Conservation (phyloP, 1,140 invertebrate species). For the Drosophila cardini region DNA sequence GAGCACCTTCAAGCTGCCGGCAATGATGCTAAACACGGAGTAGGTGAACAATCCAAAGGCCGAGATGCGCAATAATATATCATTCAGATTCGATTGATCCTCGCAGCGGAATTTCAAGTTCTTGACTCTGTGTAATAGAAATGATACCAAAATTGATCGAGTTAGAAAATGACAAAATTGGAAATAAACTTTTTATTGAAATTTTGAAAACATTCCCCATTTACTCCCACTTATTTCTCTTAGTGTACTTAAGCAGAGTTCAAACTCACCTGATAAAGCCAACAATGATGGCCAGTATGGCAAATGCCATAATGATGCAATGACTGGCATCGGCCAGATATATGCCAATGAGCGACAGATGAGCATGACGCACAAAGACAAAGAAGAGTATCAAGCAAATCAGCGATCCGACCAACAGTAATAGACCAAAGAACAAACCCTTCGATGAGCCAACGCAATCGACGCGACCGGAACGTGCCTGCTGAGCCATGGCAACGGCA, state of each 20-base stretch:
- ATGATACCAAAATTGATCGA: not conserved
- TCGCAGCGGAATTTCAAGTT: slow-evolving; percentile 94
- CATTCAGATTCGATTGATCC: slow-evolving; percentile 94
- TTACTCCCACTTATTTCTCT: too few relatives aligned
- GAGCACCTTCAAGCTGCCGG: slow-evolving; percentile 92
- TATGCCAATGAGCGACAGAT: slow-evolving; percentile 92
- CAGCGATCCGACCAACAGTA: slow-evolving; percentile 94
- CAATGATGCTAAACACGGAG: slow-evolving; percentile 96
- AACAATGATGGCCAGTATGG: slow-evolving; percentile 94
- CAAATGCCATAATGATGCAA: slow-evolving; percentile 93
- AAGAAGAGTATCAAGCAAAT: slow-evolving; percentile 98
- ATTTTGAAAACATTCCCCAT: too few relatives aligned
- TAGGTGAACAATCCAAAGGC: slow-evolving; percentile 96
- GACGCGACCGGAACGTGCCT: slow-evolving; percentile 92
- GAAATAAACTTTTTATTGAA: too few relatives aligned
- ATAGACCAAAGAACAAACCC: slow-evolving; percentile 96
- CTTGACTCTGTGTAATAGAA: slow-evolving; percentile 88
- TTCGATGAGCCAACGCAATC: slow-evolving; percentile 97
- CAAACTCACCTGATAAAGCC: slow-evolving; percentile 92
- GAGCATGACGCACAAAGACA: slow-evolving; percentile 93
- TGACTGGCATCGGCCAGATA: slow-evolving; percentile 96
- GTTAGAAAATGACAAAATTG: not conserved
- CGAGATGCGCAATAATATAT: slow-evolving; percentile 95
- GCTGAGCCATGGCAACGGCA: slow-evolving; percentile 92
- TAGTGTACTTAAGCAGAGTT: too few relatives aligned